Evolutionary conservation across 2,888 invertebrate genomes (phyloP).

Genomic region (Agrochola litura): DNA sequence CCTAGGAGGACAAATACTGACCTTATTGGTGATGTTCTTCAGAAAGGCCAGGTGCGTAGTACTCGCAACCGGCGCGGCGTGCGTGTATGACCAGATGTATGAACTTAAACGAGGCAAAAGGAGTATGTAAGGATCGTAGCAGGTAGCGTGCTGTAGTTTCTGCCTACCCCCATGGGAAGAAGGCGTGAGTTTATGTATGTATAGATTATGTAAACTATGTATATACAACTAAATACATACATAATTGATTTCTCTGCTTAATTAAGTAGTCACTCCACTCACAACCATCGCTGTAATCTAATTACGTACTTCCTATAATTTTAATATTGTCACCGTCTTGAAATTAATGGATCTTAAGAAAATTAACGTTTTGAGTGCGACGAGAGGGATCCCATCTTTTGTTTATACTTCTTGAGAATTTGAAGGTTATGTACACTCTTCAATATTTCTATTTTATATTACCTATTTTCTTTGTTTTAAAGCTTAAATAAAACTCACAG

Average conservation of each 20-base stretch:
- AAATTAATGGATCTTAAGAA: conserved; percentile 62
- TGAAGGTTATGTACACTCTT: neutral
- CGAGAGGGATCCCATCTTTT: conserved; percentile 39
- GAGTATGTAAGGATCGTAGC: too few relatives aligned
- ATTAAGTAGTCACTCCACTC: conserved; percentile 59
- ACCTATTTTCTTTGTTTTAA: neutral
- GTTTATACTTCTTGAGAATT: conserved; percentile 27
- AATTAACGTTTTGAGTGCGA: conserved; percentile 56
- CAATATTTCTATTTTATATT: neutral
- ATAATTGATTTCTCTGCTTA: conserved; percentile 62
- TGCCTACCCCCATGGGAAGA: too few relatives aligned
- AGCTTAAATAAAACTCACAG: neutral
- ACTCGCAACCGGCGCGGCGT: too few relatives aligned
- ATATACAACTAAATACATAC: too few relatives aligned
- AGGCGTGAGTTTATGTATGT: too few relatives aligned
- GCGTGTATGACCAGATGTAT: too few relatives aligned
- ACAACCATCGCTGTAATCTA: conserved; percentile 53
- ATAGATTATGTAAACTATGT: too few relatives aligned
- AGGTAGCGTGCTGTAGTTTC: too few relatives aligned
- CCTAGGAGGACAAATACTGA: too few relatives aligned
- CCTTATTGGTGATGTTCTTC: too few relatives aligned
- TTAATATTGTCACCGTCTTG: conserved; percentile 63
- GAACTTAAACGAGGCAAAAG: too few relatives aligned
- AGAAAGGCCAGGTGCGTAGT: too few relatives aligned
- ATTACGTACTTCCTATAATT: conserved; percentile 59